Percentiles rank a stretch among this genome's conserved stretches.
Conservation (phyloP, 1,140 invertebrate species). For the Solen grandis region DNA sequence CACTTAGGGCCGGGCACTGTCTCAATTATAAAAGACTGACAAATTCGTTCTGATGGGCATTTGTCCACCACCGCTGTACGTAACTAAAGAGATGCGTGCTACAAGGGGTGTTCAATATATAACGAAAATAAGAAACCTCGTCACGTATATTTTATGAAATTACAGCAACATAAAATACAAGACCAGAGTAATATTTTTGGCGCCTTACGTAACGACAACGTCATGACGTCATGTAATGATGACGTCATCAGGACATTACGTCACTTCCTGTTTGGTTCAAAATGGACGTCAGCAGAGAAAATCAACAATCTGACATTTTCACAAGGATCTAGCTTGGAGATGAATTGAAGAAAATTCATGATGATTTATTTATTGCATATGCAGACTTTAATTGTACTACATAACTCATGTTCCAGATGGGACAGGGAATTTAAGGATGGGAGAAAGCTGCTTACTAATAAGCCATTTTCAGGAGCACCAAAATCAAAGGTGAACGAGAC, state of each 20-base stretch:
- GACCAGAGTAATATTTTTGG: background rate
- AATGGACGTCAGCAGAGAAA: conserved; percentile 16
- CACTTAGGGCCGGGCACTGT: too few relatives aligned
- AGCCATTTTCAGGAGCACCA: conserved; percentile 22
- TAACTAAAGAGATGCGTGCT: too few relatives aligned
- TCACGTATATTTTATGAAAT: background rate
- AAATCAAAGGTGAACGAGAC: conserved; percentile 26
- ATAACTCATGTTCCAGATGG: conserved; percentile 4
- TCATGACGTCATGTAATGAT: conserved; percentile 16
- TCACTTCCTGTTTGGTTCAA: conserved; percentile 17
- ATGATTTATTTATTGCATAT: background rate
- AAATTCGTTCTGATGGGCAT: too few relatives aligned
- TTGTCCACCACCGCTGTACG: too few relatives aligned
- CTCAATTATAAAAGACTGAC: too few relatives aligned
- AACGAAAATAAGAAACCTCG: background rate
- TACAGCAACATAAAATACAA: background rate
- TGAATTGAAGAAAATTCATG: background rate
- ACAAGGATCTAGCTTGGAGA: conserved; percentile 7
- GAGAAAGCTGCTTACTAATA: conserved; percentile 18
- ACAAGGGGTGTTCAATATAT: background rate
- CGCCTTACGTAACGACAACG: background rate
- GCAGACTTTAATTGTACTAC: conserved; percentile 4
- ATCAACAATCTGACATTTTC: background rate
- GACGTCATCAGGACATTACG: background rate
- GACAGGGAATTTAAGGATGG: conserved; percentile 6